Evolutionary conservation across 1,140 invertebrate genomes (phyloP).

Genomic region (Scaptodrosophila lebanonensis): DNA sequence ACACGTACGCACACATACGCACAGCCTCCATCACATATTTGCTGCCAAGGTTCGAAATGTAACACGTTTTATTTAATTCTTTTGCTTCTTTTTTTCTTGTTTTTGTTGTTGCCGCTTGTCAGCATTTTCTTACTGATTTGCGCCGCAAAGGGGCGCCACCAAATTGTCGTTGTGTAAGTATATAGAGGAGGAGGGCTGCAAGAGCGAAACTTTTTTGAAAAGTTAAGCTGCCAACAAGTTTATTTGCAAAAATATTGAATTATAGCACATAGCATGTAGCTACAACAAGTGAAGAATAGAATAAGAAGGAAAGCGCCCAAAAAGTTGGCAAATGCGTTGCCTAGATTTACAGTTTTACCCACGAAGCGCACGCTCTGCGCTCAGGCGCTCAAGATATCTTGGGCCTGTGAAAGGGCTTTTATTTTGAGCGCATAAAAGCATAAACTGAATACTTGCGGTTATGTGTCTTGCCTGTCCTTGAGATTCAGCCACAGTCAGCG

Average conservation of each 20-base stretch:
- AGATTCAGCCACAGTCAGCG: conserved; percentile 13
- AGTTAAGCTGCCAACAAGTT: conserved; percentile 75
- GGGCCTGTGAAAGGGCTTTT: conserved; percentile 16
- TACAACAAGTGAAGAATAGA: not conserved
- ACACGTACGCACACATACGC: conserved; percentile 8
- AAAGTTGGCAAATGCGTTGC: conserved; percentile 35
- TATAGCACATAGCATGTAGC: conserved; percentile 56
- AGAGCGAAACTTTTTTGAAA: conserved; percentile 59
- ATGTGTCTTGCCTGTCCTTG: conserved; percentile 46
- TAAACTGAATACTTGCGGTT: conserved; percentile 29
- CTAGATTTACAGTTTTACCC: conserved; percentile 33
- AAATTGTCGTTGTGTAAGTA: not conserved
- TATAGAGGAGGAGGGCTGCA: conserved; percentile 3
- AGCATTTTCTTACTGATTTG: conserved; percentile 72
- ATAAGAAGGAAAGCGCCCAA: conserved; percentile 11
- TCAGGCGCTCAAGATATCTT: conserved; percentile 60
- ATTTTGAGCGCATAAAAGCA: conserved; percentile 41
- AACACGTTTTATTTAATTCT: conserved; percentile 72
- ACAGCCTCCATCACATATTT: conserved; percentile 34
- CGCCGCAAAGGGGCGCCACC: conserved; percentile 39
- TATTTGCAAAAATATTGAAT: conserved; percentile 74
- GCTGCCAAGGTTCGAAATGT: conserved; percentile 66
- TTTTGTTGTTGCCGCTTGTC: conserved; percentile 45
- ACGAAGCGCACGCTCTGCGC: conserved; percentile 27
- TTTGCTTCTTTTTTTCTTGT: conserved; percentile 24